Base-by-base conservation (phyloP, 35 echinoderm and acorn worm species). In the Apostichopus japonicus region DNA sequence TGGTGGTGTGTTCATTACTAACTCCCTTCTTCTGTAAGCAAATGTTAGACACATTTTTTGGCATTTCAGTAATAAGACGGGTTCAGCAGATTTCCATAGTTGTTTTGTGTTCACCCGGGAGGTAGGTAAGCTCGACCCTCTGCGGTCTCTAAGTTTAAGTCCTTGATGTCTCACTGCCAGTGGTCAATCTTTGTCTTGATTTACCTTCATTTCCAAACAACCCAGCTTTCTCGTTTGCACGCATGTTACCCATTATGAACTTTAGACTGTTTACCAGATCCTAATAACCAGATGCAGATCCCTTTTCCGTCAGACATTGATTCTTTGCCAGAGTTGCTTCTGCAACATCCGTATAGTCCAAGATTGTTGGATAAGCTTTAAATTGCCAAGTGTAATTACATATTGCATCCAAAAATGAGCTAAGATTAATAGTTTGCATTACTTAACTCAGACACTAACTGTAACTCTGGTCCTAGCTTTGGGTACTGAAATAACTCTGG, bases 201-300 rank as follows among this genome's bases (percentile, higher is more conserved):
- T 90, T 13, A 90, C 70, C 53, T 90, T 90, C 87, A 44, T 70
- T 72, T 90, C 70, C 16, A 71, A 73, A 55, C 65, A 90, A 52
- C 71, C 88, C 15, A 77, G 76, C 27, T 27, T 27, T 44, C 88
- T 19, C 88, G 19, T 90, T 76, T 90, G 72, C 2, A 1, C 72
- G 6, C 67, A 76, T 73, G 22, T 90, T 90, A 3, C 65, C 88
- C 88, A 90, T 90, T n/a, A 54, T 90, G 9, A 44, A 90, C 76
- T 77, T 77, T 14, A 73, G 8, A 21, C 70, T 73, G 16, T 56
- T 76, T 0, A 90, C n/a, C 88, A 90, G 24, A 51, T 21, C 88
- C 24, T 90, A 63, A 77, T 77, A 90, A 8, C 73, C 67, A 77
- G 67, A 90, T 73, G 72, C 11, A 77, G n/a, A 33, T 14, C 65